phyloP scores from a whole-genome alignment of 2,888 invertebrate species.

The Epinotia brunnichana region DNA sequence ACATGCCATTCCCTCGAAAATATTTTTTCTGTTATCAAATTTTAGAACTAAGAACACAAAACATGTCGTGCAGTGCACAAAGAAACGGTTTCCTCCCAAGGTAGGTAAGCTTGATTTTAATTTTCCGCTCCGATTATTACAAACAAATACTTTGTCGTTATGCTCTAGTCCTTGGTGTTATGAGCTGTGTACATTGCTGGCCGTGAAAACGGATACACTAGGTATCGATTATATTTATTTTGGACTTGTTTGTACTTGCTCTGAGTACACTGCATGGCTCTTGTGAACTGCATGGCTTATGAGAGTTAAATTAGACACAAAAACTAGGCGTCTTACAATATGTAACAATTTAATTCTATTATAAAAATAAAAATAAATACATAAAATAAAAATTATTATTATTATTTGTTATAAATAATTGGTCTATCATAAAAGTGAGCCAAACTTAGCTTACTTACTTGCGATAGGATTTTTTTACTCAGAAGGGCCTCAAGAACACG shows the following conservation, averaged over 20 bases:
- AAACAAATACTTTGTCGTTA: conserved; percentile 9
- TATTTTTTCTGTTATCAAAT: neutral
- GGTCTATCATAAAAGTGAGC: too few species aligned
- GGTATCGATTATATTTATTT: neutral
- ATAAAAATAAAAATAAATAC: too few species aligned
- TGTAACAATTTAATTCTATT: too few species aligned
- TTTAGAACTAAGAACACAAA: neutral
- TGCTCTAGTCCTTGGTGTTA: conserved; percentile 5
- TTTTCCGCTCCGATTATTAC: conserved; percentile 19
- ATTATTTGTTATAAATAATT: too few species aligned
- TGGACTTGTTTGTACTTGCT: neutral
- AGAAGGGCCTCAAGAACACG: too few species aligned
- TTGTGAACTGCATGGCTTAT: too few species aligned
- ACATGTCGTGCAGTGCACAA: neutral
- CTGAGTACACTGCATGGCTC: too few species aligned
- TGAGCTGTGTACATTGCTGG: neutral
- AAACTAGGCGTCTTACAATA: too few species aligned
- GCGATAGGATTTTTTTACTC: too few species aligned
- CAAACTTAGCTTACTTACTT: too few species aligned
- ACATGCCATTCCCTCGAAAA: neutral
- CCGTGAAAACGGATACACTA: neutral
- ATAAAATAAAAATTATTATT: too few species aligned
- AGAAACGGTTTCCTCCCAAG: neutral
- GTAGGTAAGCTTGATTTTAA: conserved; percentile 12
- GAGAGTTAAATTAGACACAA: too few species aligned